Conservation (phyloP, 2,888 invertebrate species). For the Cheilosia scutellata region DNA sequence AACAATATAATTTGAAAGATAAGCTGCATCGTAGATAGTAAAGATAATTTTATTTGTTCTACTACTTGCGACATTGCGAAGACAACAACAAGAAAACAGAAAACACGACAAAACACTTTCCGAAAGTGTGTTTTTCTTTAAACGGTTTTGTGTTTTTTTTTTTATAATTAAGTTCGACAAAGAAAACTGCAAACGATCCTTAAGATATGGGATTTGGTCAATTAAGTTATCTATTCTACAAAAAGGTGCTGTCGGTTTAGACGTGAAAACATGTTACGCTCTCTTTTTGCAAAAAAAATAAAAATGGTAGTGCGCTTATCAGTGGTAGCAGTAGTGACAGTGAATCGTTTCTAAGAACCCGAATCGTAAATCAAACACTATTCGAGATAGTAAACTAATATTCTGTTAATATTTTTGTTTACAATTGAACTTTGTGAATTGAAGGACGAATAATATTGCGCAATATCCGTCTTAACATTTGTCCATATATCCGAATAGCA, state of each 20-base stretch:
- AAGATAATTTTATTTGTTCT: constrained; percentile 65
- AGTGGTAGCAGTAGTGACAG: neutral
- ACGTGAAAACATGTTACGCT: too few species aligned
- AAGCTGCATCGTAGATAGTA: constrained; percentile 52
- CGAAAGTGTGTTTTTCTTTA: constrained; percentile 14
- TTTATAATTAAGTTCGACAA: neutral
- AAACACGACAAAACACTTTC: constrained; percentile 10
- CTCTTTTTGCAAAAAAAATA: neutral
- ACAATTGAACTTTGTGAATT: too few species aligned
- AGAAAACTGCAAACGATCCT: too few species aligned
- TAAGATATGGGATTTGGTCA: too few species aligned
- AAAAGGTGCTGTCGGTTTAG: too few species aligned
- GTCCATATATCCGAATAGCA: too few species aligned
- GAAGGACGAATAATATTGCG: too few species aligned
- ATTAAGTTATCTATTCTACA: too few species aligned
- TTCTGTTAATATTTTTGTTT: too few species aligned
- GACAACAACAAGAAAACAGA: neutral
- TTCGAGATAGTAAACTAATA: too few species aligned
- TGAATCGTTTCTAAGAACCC: neutral
- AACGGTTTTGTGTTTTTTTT: neutral
- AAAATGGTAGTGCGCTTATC: neutral
- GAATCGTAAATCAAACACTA: neutral
- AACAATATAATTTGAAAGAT: constrained; percentile 36
- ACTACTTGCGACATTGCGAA: constrained; percentile 27
- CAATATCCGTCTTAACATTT: too few species aligned